Percentiles rank a stretch among this genome's conserved stretches.
Evolutionary conservation across 2,113 vertebrate genomes (phyloP).

Genomic region (Tetraodon nigroviridis): DNA sequence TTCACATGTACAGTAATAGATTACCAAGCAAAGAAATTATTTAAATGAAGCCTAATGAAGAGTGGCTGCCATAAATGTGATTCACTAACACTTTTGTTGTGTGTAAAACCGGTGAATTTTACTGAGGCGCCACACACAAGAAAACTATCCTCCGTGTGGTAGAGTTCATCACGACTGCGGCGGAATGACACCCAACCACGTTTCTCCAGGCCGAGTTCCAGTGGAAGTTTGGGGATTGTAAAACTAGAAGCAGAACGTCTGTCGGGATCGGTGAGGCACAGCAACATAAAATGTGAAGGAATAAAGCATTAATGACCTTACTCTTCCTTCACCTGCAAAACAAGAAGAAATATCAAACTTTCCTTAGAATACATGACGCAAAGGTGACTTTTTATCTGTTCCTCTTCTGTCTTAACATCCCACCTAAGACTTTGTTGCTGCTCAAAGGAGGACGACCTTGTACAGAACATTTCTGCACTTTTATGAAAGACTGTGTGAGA

Average conservation of each 20-base stretch:
- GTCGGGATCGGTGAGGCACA: slow-evolving; percentile 32
- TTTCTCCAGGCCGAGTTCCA: slow-evolving; percentile 48
- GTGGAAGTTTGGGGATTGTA: slow-evolving; percentile 28
- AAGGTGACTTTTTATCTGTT: too few relatives aligned
- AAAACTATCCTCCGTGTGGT: slow-evolving; percentile 7
- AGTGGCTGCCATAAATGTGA: not conserved
- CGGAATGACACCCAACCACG: slow-evolving; percentile 37
- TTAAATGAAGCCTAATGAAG: slow-evolving; percentile 15
- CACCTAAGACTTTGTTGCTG: not conserved
- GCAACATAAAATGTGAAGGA: slow-evolving; percentile 47
- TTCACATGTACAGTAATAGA: not conserved
- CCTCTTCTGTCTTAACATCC: slow-evolving; percentile 1
- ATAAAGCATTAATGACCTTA: slow-evolving; percentile 24
- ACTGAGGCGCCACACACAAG: slow-evolving; percentile 8
- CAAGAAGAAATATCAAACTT: slow-evolving; percentile 20
- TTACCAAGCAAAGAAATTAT: not conserved
- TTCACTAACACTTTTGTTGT: slow-evolving; percentile 7
- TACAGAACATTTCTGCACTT: slow-evolving; percentile 4
- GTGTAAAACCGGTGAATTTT: slow-evolving; percentile 4
- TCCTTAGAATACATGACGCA: too few relatives aligned
- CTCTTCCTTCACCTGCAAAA: slow-evolving; percentile 6
- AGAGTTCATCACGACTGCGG: slow-evolving; percentile 18
- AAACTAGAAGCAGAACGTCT: slow-evolving; percentile 34
- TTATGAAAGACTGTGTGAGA: not conserved
- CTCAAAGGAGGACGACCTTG: slow-evolving; percentile 7